phyloP scores from a whole-genome alignment of 2,797 vertebrate genomes.

The Tinamus major region DNA sequence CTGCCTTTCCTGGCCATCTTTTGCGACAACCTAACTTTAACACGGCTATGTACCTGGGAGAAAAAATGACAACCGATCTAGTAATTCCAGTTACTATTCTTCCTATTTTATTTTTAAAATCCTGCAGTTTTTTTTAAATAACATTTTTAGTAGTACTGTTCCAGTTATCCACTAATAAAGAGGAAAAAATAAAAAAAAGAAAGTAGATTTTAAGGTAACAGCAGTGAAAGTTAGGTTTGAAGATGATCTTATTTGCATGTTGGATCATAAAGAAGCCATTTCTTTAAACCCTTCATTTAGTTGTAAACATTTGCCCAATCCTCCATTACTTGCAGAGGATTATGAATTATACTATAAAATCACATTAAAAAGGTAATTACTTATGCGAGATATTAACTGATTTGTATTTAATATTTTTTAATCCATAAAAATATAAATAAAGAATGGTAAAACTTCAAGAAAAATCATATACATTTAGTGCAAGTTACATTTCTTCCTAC shows the following conservation, averaged over 20 bases:
- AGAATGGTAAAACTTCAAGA: constrained; percentile 83
- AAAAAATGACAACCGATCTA: not conserved
- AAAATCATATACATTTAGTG: constrained; percentile 86
- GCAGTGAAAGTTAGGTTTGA: constrained; percentile 71
- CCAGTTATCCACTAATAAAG: constrained; percentile 61
- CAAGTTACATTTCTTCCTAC: constrained; percentile 82
- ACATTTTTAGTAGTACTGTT: constrained; percentile 47
- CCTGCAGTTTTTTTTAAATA: not conserved
- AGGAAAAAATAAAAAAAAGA: not conserved
- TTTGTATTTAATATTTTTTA: constrained; percentile 80
- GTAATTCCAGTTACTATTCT: not conserved
- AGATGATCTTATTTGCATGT: not conserved
- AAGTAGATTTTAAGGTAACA: constrained; percentile 58
- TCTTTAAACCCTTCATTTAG: constrained; percentile 66
- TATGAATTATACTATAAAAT: constrained; percentile 81
- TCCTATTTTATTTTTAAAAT: constrained; percentile 24
- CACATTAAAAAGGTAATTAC: constrained; percentile 83
- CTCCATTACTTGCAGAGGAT: constrained; percentile 70
- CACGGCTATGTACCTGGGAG: not conserved
- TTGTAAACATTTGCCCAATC: constrained; percentile 78
- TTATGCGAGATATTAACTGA: constrained; percentile 78
- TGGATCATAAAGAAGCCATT: constrained; percentile 66
- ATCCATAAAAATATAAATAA: constrained; percentile 87
- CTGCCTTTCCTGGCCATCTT: not conserved
- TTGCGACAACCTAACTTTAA: constrained; percentile 1